Evolutionary conservation across 2,113 vertebrate species (phyloP).

Genomic region (Malurus melanocephalus): DNA sequence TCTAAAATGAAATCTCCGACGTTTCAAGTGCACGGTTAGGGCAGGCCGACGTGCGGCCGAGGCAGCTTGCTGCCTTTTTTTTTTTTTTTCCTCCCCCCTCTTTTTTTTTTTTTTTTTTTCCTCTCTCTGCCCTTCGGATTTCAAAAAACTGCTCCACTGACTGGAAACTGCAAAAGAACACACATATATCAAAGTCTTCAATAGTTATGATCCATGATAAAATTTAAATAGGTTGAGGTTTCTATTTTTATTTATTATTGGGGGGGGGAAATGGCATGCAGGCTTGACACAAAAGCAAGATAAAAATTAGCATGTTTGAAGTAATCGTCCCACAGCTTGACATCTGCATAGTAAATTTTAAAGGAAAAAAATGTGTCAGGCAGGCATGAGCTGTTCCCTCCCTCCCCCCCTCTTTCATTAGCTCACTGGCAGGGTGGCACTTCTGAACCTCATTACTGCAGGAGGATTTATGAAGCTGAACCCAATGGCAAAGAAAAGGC

Average conservation of each 20-base stretch:
- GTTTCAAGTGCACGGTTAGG: constrained; percentile 81
- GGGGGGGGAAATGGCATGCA: constrained; percentile 61
- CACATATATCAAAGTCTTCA: constrained; percentile 75
- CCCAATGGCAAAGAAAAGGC: constrained; percentile 99
- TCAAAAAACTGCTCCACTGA: constrained; percentile 46
- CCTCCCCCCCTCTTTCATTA: constrained; percentile 90
- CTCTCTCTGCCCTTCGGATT: constrained; percentile 67
- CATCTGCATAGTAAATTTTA: constrained; percentile 99
- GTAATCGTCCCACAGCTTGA: constrained; percentile 90
- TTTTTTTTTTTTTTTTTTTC: constrained; percentile 31
- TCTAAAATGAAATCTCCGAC: constrained; percentile 87
- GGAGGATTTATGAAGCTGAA: constrained; percentile 99
- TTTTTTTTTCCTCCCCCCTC: fast-evolving
- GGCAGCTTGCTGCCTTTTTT: constrained; percentile 22
- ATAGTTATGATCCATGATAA: constrained; percentile 76
- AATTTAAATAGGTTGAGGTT: constrained; percentile 70
- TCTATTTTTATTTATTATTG: constrained; percentile 78
- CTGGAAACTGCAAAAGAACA: constrained; percentile 67
- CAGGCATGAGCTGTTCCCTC: constrained; percentile 85
- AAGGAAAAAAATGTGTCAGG: constrained; percentile 96
- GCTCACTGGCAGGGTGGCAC: constrained; percentile 99
- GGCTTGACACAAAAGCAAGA: constrained; percentile 79
- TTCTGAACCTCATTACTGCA: constrained; percentile 98
- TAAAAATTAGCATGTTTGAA: constrained; percentile 86
- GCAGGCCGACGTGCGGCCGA: constrained; percentile 67